Evolutionary conservation across 1,140 invertebrate species (phyloP).

Genomic region (Delia radicum): DNA sequence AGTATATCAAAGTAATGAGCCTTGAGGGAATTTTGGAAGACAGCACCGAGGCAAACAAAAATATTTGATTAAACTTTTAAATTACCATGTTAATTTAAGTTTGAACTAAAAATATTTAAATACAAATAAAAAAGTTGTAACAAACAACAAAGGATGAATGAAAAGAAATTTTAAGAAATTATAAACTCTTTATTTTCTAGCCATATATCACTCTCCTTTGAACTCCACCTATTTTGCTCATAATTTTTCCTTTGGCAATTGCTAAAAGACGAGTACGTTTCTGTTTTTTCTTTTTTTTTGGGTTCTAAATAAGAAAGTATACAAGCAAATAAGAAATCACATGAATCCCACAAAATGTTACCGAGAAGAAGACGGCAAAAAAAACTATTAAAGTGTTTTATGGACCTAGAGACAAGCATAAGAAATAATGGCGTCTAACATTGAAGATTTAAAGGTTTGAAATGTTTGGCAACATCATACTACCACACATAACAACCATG

Average conservation of each 20-base stretch:
- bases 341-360: constrained; percentile 21
- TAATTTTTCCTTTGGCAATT: constrained; percentile 16
- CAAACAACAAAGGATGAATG: neutral
- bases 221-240: constrained; percentile 5
- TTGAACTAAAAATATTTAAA: neutral
- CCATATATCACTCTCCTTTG: neutral
- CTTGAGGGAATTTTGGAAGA: neutral
- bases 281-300: too few species aligned
- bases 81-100: neutral
- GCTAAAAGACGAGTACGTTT: neutral
- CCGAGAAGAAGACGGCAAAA: neutral
- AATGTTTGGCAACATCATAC: constrained; percentile 13
- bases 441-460: constrained; percentile 26
- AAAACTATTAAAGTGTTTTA: constrained; percentile 36
- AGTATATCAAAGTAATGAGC: constrained; percentile 6
- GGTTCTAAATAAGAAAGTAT: too few species aligned
- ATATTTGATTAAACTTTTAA: constrained; percentile 3
- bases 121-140: neutral
- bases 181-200: neutral
- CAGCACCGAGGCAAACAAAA: neutral
- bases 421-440: constrained; percentile 34
- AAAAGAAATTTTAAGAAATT: neutral
- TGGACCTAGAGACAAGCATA: constrained; percentile 32
- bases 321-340: neutral
- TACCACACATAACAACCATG: neutral